Base-by-base conservation (phyloP, 2,888 invertebrate species). In the Kryphioiulus occultus region DNA sequence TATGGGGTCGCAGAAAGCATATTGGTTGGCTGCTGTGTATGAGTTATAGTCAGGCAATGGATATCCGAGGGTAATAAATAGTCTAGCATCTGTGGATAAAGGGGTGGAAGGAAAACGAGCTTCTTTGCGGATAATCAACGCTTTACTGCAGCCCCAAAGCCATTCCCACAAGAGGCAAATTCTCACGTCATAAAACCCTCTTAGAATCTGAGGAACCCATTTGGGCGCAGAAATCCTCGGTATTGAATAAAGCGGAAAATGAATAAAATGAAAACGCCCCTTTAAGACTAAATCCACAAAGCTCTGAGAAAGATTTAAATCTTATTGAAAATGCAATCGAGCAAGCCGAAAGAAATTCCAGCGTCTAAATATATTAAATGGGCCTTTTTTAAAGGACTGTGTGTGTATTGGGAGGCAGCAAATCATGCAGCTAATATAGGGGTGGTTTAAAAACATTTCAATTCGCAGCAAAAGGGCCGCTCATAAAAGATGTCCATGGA, bases 191-290 rank as follows among this genome's bases (percentile, higher is more conserved):
- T 10, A 10, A 44, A n/a, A 59, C 17, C 53, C 53, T 15, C 53
- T 59, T 59, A 59, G 5, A 17, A 47, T 35, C 2, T n/a, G 17
- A 5, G n/a, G 53, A 59, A 59, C 17, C 53, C 35, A 35, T 35
- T 35, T 35, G 35, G 35, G 35, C 35, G 35, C 53, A 59, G 53
- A 59, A 59, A 59, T n/a, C 17, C 53, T 59, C n/a, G 5, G n/a
- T n/a, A 59, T 59, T 59, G 53, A 59, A 59, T 59, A 59, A 59
- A 59, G 53, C 53, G 53, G n/a, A 59, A 59, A 59, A 59, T n/a
- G 53, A 59, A 59, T 35, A 35, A 35, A 35, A 35, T 35, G n/a
- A n/a, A 59, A 19, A n/a, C 53, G n/a, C n/a, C 53, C 53, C 53
- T 59, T 59, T 59, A n/a, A 59, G 53, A 59, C 53, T 59, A 59